phyloP scores from a whole-genome alignment of 2,888 invertebrate species.

The Ophonus ardosiacus region DNA sequence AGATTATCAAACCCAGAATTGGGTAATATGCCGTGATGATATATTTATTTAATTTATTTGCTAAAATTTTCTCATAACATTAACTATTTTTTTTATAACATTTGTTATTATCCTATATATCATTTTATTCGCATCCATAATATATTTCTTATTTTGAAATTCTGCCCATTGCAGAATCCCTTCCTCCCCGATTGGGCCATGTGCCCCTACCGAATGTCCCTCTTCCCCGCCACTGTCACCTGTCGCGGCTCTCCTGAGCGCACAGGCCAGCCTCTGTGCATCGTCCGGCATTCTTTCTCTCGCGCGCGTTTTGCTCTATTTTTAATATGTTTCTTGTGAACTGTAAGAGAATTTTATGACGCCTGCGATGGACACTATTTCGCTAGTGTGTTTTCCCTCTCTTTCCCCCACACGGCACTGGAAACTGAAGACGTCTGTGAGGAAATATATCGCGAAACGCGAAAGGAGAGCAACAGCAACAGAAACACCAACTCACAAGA shows the following conservation, averaged over 20 bases:
- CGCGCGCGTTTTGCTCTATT: slow-evolving; percentile 25
- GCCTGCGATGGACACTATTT: slow-evolving; percentile 56
- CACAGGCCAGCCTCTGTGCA: slow-evolving; percentile 1
- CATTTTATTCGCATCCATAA: too few relatives aligned
- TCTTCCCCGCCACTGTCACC: slow-evolving; percentile 44
- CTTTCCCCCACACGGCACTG: neutral
- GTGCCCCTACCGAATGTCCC: neutral
- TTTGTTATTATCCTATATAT: too few relatives aligned
- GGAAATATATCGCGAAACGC: slow-evolving; percentile 11
- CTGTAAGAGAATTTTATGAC: slow-evolving; percentile 52
- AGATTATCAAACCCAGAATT: too few relatives aligned
- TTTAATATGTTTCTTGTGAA: slow-evolving; percentile 57
- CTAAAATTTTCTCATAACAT: too few relatives aligned
- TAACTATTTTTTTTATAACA: too few relatives aligned
- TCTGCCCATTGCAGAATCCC: slow-evolving; percentile 23
- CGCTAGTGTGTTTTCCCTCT: slow-evolving; percentile 30
- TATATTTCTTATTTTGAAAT: too few relatives aligned
- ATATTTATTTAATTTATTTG: too few relatives aligned
- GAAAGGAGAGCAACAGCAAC: too few relatives aligned
- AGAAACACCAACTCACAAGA: neutral
- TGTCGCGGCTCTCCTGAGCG: neutral
- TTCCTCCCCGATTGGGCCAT: slow-evolving; percentile 8
- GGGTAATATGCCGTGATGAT: too few relatives aligned
- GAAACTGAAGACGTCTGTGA: slow-evolving; percentile 4
- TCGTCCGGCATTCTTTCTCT: slow-evolving; percentile 38